Base-by-base conservation (phyloP, 53 echinoderm and acorn worm genomes). In the Echinarachnius parma region DNA sequence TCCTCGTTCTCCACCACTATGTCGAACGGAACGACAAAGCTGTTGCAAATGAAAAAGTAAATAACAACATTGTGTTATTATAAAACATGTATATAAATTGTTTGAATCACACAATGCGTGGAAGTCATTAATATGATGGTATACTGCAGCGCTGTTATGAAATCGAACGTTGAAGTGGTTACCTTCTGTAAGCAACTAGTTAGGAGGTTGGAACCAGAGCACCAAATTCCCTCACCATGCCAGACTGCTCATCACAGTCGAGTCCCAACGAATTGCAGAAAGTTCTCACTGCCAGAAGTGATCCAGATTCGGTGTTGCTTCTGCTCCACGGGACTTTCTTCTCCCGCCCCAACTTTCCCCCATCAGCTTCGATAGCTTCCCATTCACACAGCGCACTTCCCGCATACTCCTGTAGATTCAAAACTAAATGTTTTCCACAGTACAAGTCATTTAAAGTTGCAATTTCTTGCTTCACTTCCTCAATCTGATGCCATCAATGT, bases 91-190 rank as follows among this genome's bases (percentile, higher is more conserved):
- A n/a, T n/a, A n/a, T n/a, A n/a, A n/a, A n/a, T n/a, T n/a, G n/a
- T n/a, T n/a, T n/a, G 83, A 64, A 31, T 68, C 28, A 69, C 78
- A 83, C 18, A 83, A 53, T 58, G 21, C 24, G 39, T 61, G 53
- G 23, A 83, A 83, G 61, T 78, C 36, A 36, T 78, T 50, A 20
- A 11, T 59, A 37, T 83, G 83, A 10, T 77, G 66, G 34, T 34
- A 66, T n/a, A 83, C 83, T 22, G 83, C 83, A 60, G 83, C 83
- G 8, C 78, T 78, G 69, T 83, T 83, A 16, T 28, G 26, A 66
- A 83, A 83, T 18, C 64, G 75, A 19, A 82, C 75, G 46, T 75
- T 62, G 53, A 83, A 83, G 34, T 68, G 35, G 31, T 83, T 83
- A 29, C 83, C 83, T n/a, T 21, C 77, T 59, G 36, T 83, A 77